Evolutionary conservation across 2,113 vertebrate genomes (phyloP).

Genomic region (Toxostoma redivivum): DNA sequence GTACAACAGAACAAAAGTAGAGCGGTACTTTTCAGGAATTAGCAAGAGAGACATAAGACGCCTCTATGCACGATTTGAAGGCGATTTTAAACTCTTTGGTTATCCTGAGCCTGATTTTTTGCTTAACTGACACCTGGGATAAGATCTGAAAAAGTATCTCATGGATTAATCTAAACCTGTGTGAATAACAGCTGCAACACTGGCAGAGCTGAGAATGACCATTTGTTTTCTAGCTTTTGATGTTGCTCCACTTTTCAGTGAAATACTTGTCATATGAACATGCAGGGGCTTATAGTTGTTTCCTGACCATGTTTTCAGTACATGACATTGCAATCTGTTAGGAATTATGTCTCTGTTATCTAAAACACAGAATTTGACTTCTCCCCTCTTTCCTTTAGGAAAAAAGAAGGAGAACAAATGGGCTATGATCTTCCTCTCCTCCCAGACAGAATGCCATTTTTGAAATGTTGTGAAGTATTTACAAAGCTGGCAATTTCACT

Average conservation of each 20-base stretch:
- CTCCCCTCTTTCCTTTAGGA: background rate
- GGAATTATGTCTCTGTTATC: background rate
- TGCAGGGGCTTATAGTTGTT: conserved; percentile 9
- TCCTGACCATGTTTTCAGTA: conserved; percentile 30
- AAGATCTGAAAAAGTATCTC: background rate
- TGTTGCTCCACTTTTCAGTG: conserved; percentile 41
- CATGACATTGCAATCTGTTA: background rate
- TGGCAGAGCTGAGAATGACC: background rate
- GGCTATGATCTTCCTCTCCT: background rate
- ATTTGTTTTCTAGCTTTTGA: conserved; percentile 32
- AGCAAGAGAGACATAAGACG: conserved; percentile 87
- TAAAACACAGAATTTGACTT: background rate
- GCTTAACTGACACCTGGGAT: conserved; percentile 73
- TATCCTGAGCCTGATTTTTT: conserved; percentile 90
- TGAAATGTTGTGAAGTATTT: background rate
- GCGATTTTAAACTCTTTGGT: conserved; percentile 93
- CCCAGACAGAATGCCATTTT: background rate
- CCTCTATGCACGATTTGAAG: conserved; percentile 87
- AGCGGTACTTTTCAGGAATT: conserved; percentile 88
- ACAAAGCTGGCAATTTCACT: background rate
- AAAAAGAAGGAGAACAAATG: background rate
- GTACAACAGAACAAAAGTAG: conserved; percentile 94
- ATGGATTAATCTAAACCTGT: background rate
- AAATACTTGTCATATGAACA: conserved; percentile 25
- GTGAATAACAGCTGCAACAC: background rate